Percentiles rank a stretch among this genome's conserved stretches.
Conservation (phyloP, 2,797 vertebrate genomes). For the Cryptoprocta ferox region DNA sequence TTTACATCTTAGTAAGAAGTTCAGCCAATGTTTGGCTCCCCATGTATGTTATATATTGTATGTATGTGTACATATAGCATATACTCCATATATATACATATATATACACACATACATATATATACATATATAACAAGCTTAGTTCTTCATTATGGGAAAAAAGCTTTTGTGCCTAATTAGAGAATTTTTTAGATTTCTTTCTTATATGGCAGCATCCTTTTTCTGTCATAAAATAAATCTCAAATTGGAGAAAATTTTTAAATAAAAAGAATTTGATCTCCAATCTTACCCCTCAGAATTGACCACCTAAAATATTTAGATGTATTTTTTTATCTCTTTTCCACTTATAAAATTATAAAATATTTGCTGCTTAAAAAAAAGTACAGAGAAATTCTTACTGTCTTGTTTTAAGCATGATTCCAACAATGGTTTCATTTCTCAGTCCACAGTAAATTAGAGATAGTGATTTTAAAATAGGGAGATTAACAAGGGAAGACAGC, state of each 20-base stretch:
- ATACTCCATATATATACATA: not conserved
- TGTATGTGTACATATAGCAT: not conserved
- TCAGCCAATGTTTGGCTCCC: not conserved
- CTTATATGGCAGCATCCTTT: not conserved
- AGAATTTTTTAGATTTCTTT: not conserved
- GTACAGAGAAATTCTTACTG: not conserved
- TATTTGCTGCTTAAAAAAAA: not conserved
- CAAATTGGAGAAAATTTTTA: not conserved
- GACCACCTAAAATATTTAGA: not conserved
- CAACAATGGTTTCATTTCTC: not conserved
- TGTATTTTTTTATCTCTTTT: slow-evolving; percentile 24
- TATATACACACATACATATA: not conserved
- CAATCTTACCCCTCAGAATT: not conserved
- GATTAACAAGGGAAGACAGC: not conserved
- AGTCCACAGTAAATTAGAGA: not conserved
- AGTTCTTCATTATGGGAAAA: not conserved
- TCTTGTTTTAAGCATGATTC: not conserved
- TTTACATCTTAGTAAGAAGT: not conserved
- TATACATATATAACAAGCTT: not conserved
- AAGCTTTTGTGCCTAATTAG: not conserved
- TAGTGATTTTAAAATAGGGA: not conserved
- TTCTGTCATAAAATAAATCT: slow-evolving; percentile 7
- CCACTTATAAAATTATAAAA: not conserved
- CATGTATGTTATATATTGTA: not conserved
- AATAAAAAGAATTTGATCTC: not conserved